Base-by-base conservation (phyloP, 2,113 vertebrate genomes). In the Peromyscus leucopus region DNA sequence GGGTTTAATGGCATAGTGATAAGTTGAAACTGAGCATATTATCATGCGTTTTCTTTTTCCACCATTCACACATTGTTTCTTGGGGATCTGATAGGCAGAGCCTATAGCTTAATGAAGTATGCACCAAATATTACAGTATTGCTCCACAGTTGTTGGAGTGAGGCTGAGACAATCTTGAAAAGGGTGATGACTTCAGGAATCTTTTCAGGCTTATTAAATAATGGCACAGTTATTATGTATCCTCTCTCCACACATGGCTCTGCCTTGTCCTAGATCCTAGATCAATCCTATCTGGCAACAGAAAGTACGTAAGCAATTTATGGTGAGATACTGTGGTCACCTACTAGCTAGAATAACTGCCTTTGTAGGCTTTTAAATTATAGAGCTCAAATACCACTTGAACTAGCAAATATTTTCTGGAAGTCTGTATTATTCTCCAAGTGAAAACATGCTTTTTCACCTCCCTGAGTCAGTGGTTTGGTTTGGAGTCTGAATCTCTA, bases 141-240 rank as follows among this genome's bases (percentile, higher is more conserved):
- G 28, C 15, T 46, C 7, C 39, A 24, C 4, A 28, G 7, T 79
- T 88, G 42, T 36, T 82, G 33, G 24, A 11, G 0, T 72, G 46
- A 39, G 1, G 33, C 33, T 55, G 55, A 55, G 57, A 11, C 19
- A 13, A 31, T 5, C 21, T 12, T 26, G 21, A 21, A 72, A 75
- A 57, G 0, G 61, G 19, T 2, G 0, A 7, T 3, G 12, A 0
- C 3, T 31, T 90, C 15, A 24, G 4, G 3, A 17, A 9, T 4
- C 46, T n/a, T 80, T 36, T 48, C 26, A 82, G 75, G 8, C 0
- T 31, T 36, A 42, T 65, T 65, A 12, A 42, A 21, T 16, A 15
- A 17, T 31, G 24, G 8, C 28, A 71, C 2, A 65, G 22, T 1
- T 55, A 72, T 63, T 26, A 24, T 61, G 61, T 42, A 39, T 22